A percentile compares a stretch with the other conserved stretches of the same genome.
These are phyloP conservation scores for Drosophila niveifrons DNA, from an alignment of 2,888 invertebrate species.

Conservation along the genomic window DNA sequence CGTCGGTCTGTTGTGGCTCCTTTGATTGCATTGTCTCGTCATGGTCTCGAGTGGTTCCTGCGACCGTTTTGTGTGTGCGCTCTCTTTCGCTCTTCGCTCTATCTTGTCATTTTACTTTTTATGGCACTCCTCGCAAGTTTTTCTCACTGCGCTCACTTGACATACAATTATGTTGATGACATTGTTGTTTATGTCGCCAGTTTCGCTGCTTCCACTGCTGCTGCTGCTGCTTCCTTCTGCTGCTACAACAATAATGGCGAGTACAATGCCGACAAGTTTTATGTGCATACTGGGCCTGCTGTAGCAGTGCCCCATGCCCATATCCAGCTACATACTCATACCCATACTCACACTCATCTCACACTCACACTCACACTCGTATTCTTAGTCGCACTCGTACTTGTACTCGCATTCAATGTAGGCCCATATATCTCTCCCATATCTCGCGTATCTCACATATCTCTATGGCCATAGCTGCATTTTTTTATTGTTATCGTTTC, in stretches of 20 bases:
- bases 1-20: constrained; percentile 58
- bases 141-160: constrained; percentile 73
- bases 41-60: constrained; percentile 80
- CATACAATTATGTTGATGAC: constrained; percentile 82
- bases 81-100: constrained; percentile 19
- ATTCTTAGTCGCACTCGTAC: constrained; percentile 23
- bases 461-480: constrained; percentile 58
- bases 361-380: constrained; percentile 17
- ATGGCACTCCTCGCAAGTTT: constrained; percentile 53
- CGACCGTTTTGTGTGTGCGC: constrained; percentile 37
- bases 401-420: constrained; percentile 56
- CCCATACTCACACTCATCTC: constrained; percentile 20
- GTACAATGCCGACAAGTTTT: constrained; percentile 70
- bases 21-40: constrained; percentile 82
- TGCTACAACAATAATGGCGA: constrained; percentile 31
- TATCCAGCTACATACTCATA: constrained; percentile 38
- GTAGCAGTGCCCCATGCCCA: constrained; percentile 49
- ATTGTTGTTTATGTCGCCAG: constrained; percentile 76
- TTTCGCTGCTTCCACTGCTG: constrained; percentile 41
- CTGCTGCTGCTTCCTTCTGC: constrained; percentile 24
- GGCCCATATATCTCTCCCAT: constrained; percentile 52
- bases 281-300: constrained; percentile 67
- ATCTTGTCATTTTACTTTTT: constrained; percentile 62
- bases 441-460: constrained; percentile 60
- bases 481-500: constrained; percentile 67